A percentile compares a stretch with the other conserved stretches of the same genome.
Conservation (phyloP, 2,113 vertebrate genomes). For the Scolopax mira region DNA sequence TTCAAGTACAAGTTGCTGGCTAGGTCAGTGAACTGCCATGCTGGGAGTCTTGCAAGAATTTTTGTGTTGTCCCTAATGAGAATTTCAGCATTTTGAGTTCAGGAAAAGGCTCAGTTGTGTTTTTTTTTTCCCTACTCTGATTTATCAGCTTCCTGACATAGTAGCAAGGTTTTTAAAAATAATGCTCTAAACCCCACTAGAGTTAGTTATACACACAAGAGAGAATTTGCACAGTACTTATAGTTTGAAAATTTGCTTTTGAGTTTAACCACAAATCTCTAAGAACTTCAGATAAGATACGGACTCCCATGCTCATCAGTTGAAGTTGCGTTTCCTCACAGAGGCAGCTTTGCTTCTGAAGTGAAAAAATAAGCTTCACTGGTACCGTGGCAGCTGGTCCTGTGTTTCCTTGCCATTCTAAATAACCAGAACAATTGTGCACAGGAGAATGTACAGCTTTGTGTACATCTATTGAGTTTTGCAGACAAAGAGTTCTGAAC, state of each 20-base stretch:
- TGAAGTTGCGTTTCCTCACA: neutral
- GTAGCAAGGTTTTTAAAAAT: neutral
- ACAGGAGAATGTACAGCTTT: neutral
- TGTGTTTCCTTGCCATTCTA: neutral
- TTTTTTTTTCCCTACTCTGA: neutral
- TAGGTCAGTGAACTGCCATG: neutral
- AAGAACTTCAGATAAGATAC: neutral
- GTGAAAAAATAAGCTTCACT: neutral
- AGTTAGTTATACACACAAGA: neutral
- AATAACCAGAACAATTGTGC: neutral
- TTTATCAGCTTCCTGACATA: neutral
- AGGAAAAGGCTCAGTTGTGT: neutral
- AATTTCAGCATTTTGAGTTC: neutral
- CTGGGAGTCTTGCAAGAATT: neutral
- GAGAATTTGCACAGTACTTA: neutral
- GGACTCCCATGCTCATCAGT: neutral
- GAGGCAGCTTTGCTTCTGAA: neutral
- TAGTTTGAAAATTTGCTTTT: neutral
- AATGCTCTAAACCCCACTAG: neutral
- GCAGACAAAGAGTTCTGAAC: neutral
- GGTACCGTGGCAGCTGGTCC: accelerated
- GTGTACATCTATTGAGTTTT: neutral
- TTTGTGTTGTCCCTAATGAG: neutral
- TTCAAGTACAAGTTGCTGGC: neutral
- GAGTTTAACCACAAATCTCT: neutral